Conservation (phyloP, 2,113 vertebrate genomes). For the Halichoerus grypus region DNA sequence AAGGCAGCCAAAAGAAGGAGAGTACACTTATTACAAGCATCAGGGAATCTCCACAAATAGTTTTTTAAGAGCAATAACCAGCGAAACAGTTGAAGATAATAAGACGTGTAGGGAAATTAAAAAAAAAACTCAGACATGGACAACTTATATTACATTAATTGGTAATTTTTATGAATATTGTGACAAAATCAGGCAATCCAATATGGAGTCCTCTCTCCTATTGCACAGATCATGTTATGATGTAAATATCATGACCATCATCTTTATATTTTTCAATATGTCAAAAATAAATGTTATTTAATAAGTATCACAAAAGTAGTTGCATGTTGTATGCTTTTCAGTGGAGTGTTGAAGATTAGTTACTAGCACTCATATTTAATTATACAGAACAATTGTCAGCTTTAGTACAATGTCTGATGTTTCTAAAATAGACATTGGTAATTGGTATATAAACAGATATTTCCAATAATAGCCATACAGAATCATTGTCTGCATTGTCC, state of each 20-base stretch:
- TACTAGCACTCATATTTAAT: slow-evolving; percentile 42
- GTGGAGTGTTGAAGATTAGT: slow-evolving; percentile 2
- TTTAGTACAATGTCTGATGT: slow-evolving; percentile 46
- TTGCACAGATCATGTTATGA: slow-evolving; percentile 46
- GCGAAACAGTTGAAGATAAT: not conserved
- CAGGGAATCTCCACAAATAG: slow-evolving; percentile 2
- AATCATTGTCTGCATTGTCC: slow-evolving; percentile 52
- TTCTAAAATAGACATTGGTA: slow-evolving; percentile 59
- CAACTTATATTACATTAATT: slow-evolving; percentile 58
- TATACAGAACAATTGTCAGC: slow-evolving; percentile 49
- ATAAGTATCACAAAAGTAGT: not conserved
- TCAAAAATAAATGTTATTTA: slow-evolving; percentile 35
- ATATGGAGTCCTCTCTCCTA: not conserved
- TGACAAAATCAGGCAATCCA: slow-evolving; percentile 40
- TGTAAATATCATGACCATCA: slow-evolving; percentile 16
- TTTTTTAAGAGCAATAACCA: slow-evolving; percentile 9
- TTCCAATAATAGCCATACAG: slow-evolving; percentile 52
- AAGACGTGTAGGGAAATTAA: not conserved
- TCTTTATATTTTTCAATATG: slow-evolving; percentile 7
- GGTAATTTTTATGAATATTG: slow-evolving; percentile 44
- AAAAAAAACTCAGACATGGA: slow-evolving; percentile 11
- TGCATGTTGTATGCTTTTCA: slow-evolving; percentile 33
- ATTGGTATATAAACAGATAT: slow-evolving; percentile 49
- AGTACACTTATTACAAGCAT: not conserved
- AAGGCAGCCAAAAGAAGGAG: not conserved